phyloP scores from a whole-genome alignment of 2,113 vertebrate species.

The Ammospiza caudacuta region DNA sequence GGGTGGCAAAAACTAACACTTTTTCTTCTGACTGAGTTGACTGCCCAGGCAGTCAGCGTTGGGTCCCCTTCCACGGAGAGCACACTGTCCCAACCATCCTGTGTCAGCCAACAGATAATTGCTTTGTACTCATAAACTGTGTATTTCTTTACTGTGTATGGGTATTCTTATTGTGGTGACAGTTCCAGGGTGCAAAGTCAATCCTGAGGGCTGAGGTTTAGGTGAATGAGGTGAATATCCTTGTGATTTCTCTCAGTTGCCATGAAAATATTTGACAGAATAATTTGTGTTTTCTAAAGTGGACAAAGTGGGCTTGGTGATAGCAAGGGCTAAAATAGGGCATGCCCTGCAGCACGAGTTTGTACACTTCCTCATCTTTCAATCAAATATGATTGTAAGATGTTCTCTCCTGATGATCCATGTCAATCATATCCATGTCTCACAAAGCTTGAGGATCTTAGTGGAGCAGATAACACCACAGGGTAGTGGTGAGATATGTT shows the following conservation, averaged over 20 bases:
- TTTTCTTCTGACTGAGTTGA: neutral
- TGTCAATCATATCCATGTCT: neutral
- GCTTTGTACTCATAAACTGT: neutral
- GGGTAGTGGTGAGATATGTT: neutral
- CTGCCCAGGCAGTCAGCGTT: neutral
- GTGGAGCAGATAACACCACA: neutral
- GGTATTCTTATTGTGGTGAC: neutral
- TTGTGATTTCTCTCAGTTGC: neutral
- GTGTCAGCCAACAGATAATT: neutral
- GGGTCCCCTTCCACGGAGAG: rapidly evolving
- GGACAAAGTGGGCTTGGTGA: neutral
- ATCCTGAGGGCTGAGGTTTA: neutral
- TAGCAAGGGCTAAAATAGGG: neutral
- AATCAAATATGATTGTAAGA: neutral
- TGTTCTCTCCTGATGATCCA: neutral
- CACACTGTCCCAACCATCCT: neutral
- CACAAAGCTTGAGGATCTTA: neutral
- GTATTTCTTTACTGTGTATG: neutral
- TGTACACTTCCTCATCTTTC: neutral
- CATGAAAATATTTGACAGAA: neutral
- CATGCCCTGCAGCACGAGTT: neutral
- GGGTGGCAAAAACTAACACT: neutral
- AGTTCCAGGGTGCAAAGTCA: neutral
- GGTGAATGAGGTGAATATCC: neutral
- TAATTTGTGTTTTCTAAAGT: neutral